Evolutionary conservation across 2,113 vertebrate genomes (phyloP).

Genomic region (Lota lota): DNA sequence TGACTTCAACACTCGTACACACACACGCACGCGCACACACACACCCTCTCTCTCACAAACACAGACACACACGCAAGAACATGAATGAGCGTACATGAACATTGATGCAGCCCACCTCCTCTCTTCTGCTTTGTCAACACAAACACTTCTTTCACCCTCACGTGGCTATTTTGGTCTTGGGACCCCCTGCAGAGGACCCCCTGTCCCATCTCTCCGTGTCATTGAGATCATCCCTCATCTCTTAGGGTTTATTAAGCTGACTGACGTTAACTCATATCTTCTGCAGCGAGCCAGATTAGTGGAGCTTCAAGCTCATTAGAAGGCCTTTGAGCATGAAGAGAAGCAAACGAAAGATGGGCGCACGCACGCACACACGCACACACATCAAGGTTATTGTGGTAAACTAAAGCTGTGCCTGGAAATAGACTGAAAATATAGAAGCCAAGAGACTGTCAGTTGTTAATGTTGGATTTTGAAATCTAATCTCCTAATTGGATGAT

Average conservation of each 20-base stretch:
- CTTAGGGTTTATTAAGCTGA: constrained; percentile 31
- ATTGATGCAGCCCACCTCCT: neutral
- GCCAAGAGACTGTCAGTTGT: no score
- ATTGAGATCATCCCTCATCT: constrained; percentile 45
- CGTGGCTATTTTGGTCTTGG: constrained; percentile 32
- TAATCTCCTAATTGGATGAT: no score
- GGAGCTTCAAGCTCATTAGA: constrained; percentile 26
- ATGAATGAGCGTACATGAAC: neutral
- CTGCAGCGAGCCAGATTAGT: constrained; percentile 45
- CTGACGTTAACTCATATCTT: constrained; percentile 31
- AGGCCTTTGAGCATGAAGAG: constrained; percentile 29
- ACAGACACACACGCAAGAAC: neutral
- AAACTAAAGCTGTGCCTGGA: no score
- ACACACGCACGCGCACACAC: neutral
- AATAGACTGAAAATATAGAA: no score
- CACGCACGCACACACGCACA: neutral
- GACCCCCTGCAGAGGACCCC: constrained; percentile 6
- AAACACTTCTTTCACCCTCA: constrained; percentile 17
- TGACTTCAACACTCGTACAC: neutral
- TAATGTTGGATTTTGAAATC: no score
- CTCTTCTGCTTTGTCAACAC: constrained; percentile 15
- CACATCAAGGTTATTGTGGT: neutral
- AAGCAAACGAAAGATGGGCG: constrained; percentile 22
- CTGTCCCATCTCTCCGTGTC: constrained; percentile 28
- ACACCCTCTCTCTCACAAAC: neutral